Evolutionary conservation across 2,113 vertebrate genomes (phyloP), one percentile per base, ranked within the genome.

Genomic region (Oreocharis arfaki): DNA sequence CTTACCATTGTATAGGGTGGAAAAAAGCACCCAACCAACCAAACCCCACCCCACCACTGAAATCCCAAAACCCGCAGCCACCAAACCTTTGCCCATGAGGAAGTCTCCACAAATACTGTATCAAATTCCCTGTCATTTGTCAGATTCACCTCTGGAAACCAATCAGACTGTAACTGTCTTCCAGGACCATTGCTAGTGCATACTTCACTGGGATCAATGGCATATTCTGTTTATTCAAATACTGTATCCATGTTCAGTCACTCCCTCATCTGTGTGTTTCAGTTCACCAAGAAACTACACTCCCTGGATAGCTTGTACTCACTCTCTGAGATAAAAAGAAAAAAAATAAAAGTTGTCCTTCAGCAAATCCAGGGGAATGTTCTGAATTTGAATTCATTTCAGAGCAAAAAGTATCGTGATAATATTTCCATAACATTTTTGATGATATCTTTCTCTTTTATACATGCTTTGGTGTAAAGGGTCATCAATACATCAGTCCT

Each of bases 41-140:
- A 49, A 80, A 35, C 5, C 13, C 24, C 10, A 30, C 1, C 1
- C 2, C 2, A 0, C 17, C 67, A 14, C 10, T 0, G 2, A 80
- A 52, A 15, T 1, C 6, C 23, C 16, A 18, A 41, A 57, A 11
- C 4, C 7, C 0, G 3, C 27, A 69, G 41, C 4, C 30, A 53
- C 17, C 20, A 70, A 50, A 55, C 1, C 10, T 63, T 64, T 64
- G 53, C 4, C 5, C n/a, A 67, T 47, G 67, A 69, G 26, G 26
- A 59, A 70, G 15, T 49, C 7, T 57, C 9, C 35, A 55, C 4
- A 65, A 84, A 59, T 26, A 26, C 23, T 19, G 2, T 24, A 74
- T 42, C 26, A 71, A 82, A 74, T 47, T 77, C 22, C 8, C 7
- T 41, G 2, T 23, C 23, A 7, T 60, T 60, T 53, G 5, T 37